phyloP scores from a whole-genome alignment of 2,797 vertebrate genomes.

The Bradypodion pumilum region DNA sequence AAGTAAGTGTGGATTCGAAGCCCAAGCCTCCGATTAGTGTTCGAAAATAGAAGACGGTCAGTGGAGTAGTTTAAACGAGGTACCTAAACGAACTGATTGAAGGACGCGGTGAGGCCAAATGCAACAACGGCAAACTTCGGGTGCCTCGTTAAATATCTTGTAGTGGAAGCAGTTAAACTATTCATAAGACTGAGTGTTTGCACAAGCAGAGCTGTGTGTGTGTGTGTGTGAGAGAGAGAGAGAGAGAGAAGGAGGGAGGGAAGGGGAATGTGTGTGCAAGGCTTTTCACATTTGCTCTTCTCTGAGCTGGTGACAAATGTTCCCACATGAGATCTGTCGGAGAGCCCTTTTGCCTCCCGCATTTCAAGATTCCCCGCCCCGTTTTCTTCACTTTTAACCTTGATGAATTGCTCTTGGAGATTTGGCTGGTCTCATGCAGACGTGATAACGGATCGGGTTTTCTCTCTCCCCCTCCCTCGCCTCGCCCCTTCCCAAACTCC shows the following conservation, averaged over 20 bases:
- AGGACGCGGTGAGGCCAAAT: too few relatives aligned
- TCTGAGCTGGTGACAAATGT: slow-evolving; percentile 29
- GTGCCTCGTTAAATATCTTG: not conserved
- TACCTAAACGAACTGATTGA: not conserved
- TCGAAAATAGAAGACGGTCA: slow-evolving; percentile 24
- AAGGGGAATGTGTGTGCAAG: not conserved
- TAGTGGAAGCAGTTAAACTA: not conserved
- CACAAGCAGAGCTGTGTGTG: too few relatives aligned
- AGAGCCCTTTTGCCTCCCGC: slow-evolving; percentile 49
- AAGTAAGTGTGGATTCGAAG: not conserved
- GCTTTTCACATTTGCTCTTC: slow-evolving; percentile 8
- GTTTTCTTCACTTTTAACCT: slow-evolving; percentile 34
- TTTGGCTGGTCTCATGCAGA: not conserved
- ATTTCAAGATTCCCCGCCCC: not conserved
- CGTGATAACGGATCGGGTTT: not conserved
- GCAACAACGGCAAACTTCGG: not conserved
- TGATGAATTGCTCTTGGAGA: slow-evolving; percentile 45
- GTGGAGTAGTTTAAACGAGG: slow-evolving; percentile 56
- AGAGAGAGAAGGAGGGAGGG: too few relatives aligned
- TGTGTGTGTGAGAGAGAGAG: not conserved
- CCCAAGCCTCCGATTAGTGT: not conserved
- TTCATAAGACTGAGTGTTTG: too few relatives aligned
- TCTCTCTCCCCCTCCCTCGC: too few relatives aligned
- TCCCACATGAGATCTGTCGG: slow-evolving; percentile 17
- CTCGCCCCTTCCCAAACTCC: accelerated